Base-by-base conservation (phyloP, 2,113 vertebrate genomes). In the Galeopterus variegatus region DNA sequence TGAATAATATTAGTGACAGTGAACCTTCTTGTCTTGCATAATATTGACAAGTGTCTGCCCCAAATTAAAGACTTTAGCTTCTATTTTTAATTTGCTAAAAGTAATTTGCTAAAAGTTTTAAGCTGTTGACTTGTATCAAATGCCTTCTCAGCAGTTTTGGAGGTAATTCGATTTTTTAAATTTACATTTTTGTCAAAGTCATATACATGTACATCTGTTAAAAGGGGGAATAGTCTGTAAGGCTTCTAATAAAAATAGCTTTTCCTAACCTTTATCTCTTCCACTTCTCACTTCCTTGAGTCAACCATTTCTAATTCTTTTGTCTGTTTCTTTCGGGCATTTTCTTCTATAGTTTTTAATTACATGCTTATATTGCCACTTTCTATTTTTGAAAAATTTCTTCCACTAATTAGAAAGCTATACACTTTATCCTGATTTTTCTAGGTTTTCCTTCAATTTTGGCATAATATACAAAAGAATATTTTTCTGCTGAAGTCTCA, bases 321-420 rank as follows among this genome's bases (percentile, higher is more conserved):
- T n/a, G 36, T 48, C 21, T 70, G 6, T 95, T 70, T 91, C 19
- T 84, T 84, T 36, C 41, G 18, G 8, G 36, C 45, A 10, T 95
- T 79, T 90, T 8, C 8, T 7, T 45, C 52, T 13, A 33, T 52
- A 13, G 8, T 70, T 72, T 87, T 80, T 82, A 93, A 65, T 41
- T 81, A 76, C 6, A 48, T 54, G 10, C 18, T 13, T 36, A 48
- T 84, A 62, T 3, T 50, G 9, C 56, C 31, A 75, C 28, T 8
- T 89, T 92, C 58, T n/a, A 58, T 58, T 94, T 94, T 86, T 92
- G 52, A 94, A 89, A 86, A 48, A 6, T 60, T 95, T 97, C 24
- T 26, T 75, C 6, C 18, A 62, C 12, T 48, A 58, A 62, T 62
- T 90, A 60, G 33, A 87, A 80, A 67, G 36, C 65, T 93, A 33